Evolutionary conservation across 2,797 vertebrate species (phyloP).

Genomic region (Mergus octosetaceus): DNA sequence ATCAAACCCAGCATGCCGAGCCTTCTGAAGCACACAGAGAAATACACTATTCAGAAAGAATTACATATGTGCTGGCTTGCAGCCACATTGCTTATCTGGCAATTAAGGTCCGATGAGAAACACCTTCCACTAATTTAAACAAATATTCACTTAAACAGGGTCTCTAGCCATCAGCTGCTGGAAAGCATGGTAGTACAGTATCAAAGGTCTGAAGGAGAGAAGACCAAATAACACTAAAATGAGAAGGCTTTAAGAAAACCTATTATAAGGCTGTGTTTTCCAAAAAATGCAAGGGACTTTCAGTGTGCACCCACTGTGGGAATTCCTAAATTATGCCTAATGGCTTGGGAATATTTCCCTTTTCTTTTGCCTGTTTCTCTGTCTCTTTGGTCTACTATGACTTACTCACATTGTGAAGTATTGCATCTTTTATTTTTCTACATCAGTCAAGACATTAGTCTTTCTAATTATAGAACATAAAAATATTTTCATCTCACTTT

Average conservation of each 20-base stretch:
- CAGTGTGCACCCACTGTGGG: background rate
- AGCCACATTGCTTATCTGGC: too few relatives aligned
- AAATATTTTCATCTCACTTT: background rate
- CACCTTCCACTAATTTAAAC: background rate
- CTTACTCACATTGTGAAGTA: background rate
- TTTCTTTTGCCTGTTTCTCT: background rate
- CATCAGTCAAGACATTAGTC: background rate
- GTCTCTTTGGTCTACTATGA: background rate
- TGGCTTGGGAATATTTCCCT: background rate
- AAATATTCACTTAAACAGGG: background rate
- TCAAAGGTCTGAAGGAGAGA: background rate
- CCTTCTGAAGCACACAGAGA: background rate
- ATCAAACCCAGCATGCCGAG: background rate
- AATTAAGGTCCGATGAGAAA: background rate
- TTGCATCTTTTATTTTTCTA: background rate
- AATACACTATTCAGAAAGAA: background rate
- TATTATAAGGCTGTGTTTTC: background rate
- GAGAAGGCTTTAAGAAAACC: background rate
- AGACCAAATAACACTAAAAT: background rate
- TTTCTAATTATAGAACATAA: background rate
- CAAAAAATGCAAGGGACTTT: background rate
- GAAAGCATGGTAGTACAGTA: background rate
- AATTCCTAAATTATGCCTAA: background rate
- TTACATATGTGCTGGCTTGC: background rate
- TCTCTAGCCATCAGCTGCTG: background rate